phyloP scores from a whole-genome alignment of 1,140 invertebrate genomes.

The Ganaspis sp. region DNA sequence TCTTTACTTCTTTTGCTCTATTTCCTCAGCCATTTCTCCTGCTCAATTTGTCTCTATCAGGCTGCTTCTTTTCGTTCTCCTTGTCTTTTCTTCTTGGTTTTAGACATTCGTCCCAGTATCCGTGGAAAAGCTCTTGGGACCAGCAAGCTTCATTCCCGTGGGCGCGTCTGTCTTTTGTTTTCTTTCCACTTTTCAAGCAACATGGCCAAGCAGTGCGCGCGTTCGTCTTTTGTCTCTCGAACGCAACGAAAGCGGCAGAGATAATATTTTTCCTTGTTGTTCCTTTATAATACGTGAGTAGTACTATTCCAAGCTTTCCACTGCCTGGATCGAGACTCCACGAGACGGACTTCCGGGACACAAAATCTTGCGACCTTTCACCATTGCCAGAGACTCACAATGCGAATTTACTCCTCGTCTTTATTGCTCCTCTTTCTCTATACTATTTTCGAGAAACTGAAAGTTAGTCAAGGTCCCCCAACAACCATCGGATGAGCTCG shows the following conservation, averaged over 20 bases:
- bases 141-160: slow-evolving; percentile 55
- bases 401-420: slow-evolving; percentile 23
- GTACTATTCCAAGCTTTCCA: slow-evolving; percentile 1
- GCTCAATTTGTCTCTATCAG: slow-evolving; percentile 13
- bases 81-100: slow-evolving; percentile 14
- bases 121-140: slow-evolving; percentile 41
- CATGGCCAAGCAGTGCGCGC: slow-evolving; percentile 50
- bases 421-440: not conserved
- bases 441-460: not conserved
- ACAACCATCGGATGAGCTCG: slow-evolving; percentile 16
- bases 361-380: not conserved
- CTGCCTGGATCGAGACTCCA: slow-evolving; percentile 7
- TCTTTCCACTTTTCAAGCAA: slow-evolving; percentile 62
- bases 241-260: slow-evolving; percentile 48
- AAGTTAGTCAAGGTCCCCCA: slow-evolving; percentile 10
- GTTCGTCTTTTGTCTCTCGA: slow-evolving; percentile 57
- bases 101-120: slow-evolving; percentile 26
- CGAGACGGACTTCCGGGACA: slow-evolving; percentile 10
- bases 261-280: slow-evolving; percentile 56
- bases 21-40: slow-evolving; percentile 11
- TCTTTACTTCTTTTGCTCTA: not conserved
- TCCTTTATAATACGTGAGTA: slow-evolving; percentile 50
- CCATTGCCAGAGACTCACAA: slow-evolving; percentile 19
- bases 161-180: slow-evolving; percentile 64
- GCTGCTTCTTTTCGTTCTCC: not conserved